A percentile compares a stretch with the other conserved stretches of the same genome.
phyloP scores from a whole-genome alignment of 2,888 invertebrate species.

The Xylophagus ater region DNA sequence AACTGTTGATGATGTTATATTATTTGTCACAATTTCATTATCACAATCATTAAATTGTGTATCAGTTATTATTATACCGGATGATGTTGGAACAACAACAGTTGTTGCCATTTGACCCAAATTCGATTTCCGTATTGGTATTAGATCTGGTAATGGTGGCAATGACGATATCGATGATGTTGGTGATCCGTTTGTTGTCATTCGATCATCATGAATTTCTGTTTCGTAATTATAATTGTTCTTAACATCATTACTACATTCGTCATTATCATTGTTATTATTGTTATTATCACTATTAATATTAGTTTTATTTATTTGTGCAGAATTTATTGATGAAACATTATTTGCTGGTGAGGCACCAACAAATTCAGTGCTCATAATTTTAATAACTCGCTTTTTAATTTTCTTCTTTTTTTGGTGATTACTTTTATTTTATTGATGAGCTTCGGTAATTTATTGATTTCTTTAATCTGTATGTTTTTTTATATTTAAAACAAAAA shows the following conservation, averaged over 20 bases:
- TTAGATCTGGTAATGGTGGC: constrained; percentile 21
- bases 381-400: not conserved
- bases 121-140: constrained; percentile 18
- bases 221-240: not conserved
- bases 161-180: constrained; percentile 16
- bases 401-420: too few relatives aligned
- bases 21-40: too few relatives aligned
- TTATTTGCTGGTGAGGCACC: constrained; percentile 9
- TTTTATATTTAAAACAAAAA: too few relatives aligned
- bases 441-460: too few relatives aligned
- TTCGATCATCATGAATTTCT: not conserved
- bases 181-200: constrained; percentile 4
- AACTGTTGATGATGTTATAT: too few relatives aligned
- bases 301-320: constrained; percentile 4
- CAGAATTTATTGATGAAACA: constrained; percentile 2
- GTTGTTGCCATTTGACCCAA: too few relatives aligned
- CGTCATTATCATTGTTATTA: constrained; percentile 1
- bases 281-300: constrained; percentile 1
- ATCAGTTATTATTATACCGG: too few relatives aligned
- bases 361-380: constrained; percentile 13
- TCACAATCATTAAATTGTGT: too few relatives aligned
- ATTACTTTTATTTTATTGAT: too few relatives aligned
- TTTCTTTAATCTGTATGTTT: too few relatives aligned
- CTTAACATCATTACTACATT: not conserved
- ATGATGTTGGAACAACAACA: too few relatives aligned